These are phyloP conservation scores for Meiosimyza platycephala DNA, from an alignment of 2,888 invertebrate species.

Conservation along the genomic window DNA sequence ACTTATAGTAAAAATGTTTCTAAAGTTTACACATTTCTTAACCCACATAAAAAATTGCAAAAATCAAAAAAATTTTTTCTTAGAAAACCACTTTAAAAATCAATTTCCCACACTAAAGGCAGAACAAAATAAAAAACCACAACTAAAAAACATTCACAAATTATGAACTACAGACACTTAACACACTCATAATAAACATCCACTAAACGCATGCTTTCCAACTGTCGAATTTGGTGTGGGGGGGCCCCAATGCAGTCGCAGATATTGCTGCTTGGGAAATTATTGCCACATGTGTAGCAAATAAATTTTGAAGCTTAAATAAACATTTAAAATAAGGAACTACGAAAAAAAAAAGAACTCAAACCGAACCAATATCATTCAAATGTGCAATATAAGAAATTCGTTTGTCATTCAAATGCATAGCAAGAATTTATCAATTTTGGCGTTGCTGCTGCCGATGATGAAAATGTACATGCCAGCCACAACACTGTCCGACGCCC, in stretches of 20 bases:
- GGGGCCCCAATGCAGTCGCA: not conserved
- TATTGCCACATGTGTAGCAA: constrained; percentile 47
- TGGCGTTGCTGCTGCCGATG: constrained; percentile 7
- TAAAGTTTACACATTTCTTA: too few species aligned
- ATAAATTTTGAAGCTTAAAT: constrained; percentile 44
- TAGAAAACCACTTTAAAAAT: constrained; percentile 12
- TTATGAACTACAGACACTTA: constrained; percentile 8
- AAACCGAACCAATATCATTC: constrained; percentile 40
- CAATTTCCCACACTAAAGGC: constrained; percentile 5
- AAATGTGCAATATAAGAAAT: constrained; percentile 61
- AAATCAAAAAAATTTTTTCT: not conserved
- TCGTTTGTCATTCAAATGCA: constrained; percentile 60
- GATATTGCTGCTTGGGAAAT: constrained; percentile 4
- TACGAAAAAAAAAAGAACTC: not conserved
- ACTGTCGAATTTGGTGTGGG: not conserved
- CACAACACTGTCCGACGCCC: not conserved
- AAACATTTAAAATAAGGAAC: not conserved
- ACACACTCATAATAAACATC: constrained; percentile 24
- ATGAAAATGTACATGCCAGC: constrained; percentile 14
- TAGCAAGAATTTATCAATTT: constrained; percentile 50
- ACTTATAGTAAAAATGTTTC: too few species aligned
- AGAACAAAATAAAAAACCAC: not conserved
- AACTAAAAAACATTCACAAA: not conserved
- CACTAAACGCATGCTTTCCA: constrained; percentile 21
- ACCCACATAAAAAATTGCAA: too few species aligned